phyloP scores from a whole-genome alignment of 2,888 invertebrate species.

The Parapristionchus giblindavisi region DNA sequence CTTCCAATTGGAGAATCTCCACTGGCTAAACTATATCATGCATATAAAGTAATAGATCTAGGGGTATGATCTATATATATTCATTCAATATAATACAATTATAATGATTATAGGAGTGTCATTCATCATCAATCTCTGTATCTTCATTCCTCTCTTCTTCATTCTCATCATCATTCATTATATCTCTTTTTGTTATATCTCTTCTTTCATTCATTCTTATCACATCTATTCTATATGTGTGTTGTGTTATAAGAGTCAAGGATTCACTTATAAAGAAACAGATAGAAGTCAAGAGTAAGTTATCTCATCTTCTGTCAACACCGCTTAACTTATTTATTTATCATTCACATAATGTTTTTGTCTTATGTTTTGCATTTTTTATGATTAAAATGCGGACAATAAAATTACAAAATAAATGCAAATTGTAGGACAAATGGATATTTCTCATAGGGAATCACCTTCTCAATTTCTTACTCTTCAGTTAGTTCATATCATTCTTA shows the following conservation, averaged over 20 bases:
- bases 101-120: slow-evolving; percentile 10
- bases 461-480: neutral
- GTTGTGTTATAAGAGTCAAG: neutral
- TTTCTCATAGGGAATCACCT: neutral
- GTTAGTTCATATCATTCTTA: neutral
- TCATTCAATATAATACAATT: neutral
- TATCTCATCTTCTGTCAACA: no score
- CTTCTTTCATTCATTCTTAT: slow-evolving; percentile 26
- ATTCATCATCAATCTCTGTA: slow-evolving; percentile 2
- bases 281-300: slow-evolving; percentile 6
- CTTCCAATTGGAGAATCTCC: slow-evolving; percentile 23
- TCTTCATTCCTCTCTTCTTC: slow-evolving; percentile 17
- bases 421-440: neutral
- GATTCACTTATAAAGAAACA: neutral
- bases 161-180: slow-evolving; percentile 20
- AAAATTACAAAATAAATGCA: no score
- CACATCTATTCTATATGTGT: slow-evolving; percentile 9
- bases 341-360: no score
- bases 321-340: no score
- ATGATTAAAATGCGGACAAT: no score
- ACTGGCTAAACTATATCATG: slow-evolving; percentile 27
- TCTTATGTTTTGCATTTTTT: no score
- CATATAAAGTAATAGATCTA: slow-evolving; percentile 17
- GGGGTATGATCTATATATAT: neutral
- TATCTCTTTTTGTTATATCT: slow-evolving; percentile 5